These are phyloP conservation scores for Danio aesculapii DNA, from an alignment of 2,797 vertebrate species.

Conservation along the genomic window DNA sequence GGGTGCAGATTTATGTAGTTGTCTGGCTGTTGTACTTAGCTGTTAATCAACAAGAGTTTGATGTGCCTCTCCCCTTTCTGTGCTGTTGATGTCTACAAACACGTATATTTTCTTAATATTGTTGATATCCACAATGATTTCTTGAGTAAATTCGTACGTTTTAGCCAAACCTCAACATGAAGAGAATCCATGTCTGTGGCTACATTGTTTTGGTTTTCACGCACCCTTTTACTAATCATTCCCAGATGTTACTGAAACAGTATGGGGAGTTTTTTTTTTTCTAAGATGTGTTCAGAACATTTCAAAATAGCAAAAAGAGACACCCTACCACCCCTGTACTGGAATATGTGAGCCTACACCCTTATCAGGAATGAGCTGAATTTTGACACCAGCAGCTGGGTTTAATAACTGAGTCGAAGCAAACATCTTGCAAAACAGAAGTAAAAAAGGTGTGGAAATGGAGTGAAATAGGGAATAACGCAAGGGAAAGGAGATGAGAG, in stretches of 20 bases:
- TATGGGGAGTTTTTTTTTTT: constrained; percentile 28
- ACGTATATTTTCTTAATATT: neutral
- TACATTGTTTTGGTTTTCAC: constrained; percentile 18
- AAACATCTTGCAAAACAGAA: constrained; percentile 23
- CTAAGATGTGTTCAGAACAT: constrained; percentile 1
- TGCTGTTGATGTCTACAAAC: constrained; percentile 1
- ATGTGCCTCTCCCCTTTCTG: constrained; percentile 61
- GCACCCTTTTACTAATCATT: constrained; percentile 29
- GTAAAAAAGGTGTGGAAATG: neutral
- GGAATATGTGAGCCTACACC: constrained; percentile 52
- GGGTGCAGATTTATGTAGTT: constrained; percentile 71
- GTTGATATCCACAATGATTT: neutral
- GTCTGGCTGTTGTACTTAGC: constrained; percentile 60
- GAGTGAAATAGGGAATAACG: too few relatives aligned
- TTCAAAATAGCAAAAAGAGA: constrained; percentile 20
- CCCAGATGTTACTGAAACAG: constrained; percentile 23
- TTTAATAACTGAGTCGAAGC: constrained; percentile 22
- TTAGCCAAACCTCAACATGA: neutral
- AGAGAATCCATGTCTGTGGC: neutral
- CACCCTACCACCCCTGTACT: constrained; percentile 3
- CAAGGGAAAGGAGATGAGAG: too few relatives aligned
- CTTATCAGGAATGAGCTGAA: constrained; percentile 55
- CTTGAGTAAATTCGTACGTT: constrained; percentile 5
- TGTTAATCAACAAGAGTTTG: constrained; percentile 68
- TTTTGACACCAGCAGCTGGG: constrained; percentile 35